Base-by-base conservation (phyloP, 2,113 vertebrate genomes). In the Psophia crepitans region DNA sequence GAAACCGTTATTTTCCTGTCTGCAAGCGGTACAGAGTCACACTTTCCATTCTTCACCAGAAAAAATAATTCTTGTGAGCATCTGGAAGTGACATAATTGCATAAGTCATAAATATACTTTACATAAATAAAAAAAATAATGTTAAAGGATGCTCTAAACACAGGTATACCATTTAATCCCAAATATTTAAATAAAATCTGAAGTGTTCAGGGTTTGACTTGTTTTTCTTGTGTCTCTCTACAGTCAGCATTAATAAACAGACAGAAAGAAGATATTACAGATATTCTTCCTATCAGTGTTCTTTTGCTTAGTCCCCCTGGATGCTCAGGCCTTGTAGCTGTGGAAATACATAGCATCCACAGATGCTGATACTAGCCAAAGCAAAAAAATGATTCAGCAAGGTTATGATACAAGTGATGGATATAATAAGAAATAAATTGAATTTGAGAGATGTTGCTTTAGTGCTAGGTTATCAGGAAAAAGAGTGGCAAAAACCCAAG, bases 391-490 rank as follows among this genome's bases (percentile, higher is more conserved):
- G 6, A 35, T 49, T 68, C 24, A 33, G 32, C 21, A 17, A 74
- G 44, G 14, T 81, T 76, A 48, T 1, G 0, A 0, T 15, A 43
- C 1, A 44, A 90, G 8, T 30, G 26, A 66, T 46, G 13, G 84
- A 33, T 35, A 16, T 12, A 74, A 27, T 20, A 80, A 81, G 57
- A 84, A 69, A 49, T 28, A 56, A 53, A 77, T 14, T 1, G 0
- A 61, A 70, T n/a, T 43, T 24, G 66, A 61, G 12, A 61, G 33
- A 17, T 33, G 14, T 37, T 74, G 12, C 11, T 71, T 83, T 75
- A 22, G 9, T 46, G n/a, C 28, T 39, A 37, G 24, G 13, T 53
- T 88, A 39, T 32, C 0, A 0, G 48, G 57, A 78, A 18, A 51
- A 89, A 71, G 21, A 64, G 13, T 13, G 57, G 33, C 8, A 77